Percentiles rank a stretch among this genome's conserved stretches.
These are phyloP conservation scores for Callosobruchus maculatus DNA, from an alignment of 2,888 invertebrate species.

Conservation along the genomic window DNA sequence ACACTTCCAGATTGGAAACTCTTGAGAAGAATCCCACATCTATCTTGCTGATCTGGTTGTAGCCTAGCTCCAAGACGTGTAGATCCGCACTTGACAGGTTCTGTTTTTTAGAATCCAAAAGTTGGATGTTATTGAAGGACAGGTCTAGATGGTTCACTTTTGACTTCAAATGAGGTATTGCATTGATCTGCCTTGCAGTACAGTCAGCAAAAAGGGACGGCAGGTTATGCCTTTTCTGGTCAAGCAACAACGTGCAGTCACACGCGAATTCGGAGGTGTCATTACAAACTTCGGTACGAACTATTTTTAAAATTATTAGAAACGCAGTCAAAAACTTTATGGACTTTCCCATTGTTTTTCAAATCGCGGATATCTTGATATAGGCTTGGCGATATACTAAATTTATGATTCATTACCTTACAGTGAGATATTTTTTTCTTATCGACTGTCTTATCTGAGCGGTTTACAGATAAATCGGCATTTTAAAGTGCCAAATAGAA, in stretches of 20 bases:
- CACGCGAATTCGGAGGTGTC: conserved; percentile 23
- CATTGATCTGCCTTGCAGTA: conserved; percentile 27
- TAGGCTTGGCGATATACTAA: background rate
- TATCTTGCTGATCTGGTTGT: conserved; percentile 40
- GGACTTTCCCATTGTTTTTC: background rate
- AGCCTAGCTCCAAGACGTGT: conserved; percentile 29
- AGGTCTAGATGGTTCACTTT: conserved; percentile 44
- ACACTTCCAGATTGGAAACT: conserved; percentile 48
- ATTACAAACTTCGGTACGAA: conserved; percentile 16
- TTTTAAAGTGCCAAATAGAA: background rate
- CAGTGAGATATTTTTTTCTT: background rate
- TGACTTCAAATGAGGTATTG: conserved; percentile 28
- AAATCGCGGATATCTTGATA: background rate
- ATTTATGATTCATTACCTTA: background rate
- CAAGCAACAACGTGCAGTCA: conserved; percentile 26
- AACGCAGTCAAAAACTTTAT: background rate
- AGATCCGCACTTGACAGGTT: conserved; percentile 30
- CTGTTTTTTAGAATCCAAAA: conserved; percentile 39
- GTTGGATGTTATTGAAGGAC: conserved; percentile 49
- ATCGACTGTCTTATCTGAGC: background rate
- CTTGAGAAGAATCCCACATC: conserved; percentile 49
- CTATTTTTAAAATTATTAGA: conserved; percentile 11
- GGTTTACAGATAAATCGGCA: background rate
- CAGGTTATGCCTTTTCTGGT: conserved; percentile 21
- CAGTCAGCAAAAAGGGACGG: conserved; percentile 33